Percentiles rank a stretch among this genome's conserved stretches.
These are phyloP conservation scores for Kryptolebias ocellatus DNA, from an alignment of 2,797 vertebrate genomes.

Conservation along the genomic window DNA sequence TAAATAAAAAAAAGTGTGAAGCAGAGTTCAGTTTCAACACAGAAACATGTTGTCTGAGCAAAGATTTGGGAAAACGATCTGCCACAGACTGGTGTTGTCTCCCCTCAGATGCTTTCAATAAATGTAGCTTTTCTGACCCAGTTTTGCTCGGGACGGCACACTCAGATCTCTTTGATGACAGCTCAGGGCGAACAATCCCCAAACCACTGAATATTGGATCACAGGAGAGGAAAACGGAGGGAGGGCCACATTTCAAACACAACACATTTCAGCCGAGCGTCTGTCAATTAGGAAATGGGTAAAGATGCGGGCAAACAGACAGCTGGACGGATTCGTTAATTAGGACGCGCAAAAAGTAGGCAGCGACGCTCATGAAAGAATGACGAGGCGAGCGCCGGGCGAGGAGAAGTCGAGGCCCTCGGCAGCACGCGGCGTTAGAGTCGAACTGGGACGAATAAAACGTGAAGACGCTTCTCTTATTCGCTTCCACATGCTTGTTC, in stretches of 20 bases:
- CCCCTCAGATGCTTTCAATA: conserved; percentile 48
- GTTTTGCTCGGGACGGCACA: conserved; percentile 29
- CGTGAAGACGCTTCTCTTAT: conserved; percentile 26
- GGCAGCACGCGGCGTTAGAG: background rate
- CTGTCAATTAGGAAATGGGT: conserved; percentile 1
- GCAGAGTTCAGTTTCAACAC: conserved; percentile 40
- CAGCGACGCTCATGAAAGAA: conserved; percentile 48
- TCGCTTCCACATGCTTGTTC: conserved; percentile 56
- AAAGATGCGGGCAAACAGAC: conserved; percentile 33
- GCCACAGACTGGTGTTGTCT: conserved; percentile 35
- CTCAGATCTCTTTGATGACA: conserved; percentile 26
- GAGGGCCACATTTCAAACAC: background rate
- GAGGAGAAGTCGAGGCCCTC: conserved; percentile 18
- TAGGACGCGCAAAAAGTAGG: conserved; percentile 46
- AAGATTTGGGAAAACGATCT: conserved; percentile 37
- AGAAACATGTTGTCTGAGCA: conserved; percentile 27
- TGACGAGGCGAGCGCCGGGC: conserved; percentile 27
- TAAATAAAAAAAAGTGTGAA: conserved; percentile 46
- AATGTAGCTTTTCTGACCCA: conserved; percentile 33
- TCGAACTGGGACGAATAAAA: conserved; percentile 33
- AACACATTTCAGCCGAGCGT: background rate
- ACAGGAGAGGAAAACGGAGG: conserved; percentile 6
- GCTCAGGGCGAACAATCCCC: conserved; percentile 12
- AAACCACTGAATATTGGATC: conserved; percentile 24
- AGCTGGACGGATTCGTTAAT: conserved; percentile 50